Conservation (phyloP, 2,797 vertebrate genomes). For the Holocentrus rufus region DNA sequence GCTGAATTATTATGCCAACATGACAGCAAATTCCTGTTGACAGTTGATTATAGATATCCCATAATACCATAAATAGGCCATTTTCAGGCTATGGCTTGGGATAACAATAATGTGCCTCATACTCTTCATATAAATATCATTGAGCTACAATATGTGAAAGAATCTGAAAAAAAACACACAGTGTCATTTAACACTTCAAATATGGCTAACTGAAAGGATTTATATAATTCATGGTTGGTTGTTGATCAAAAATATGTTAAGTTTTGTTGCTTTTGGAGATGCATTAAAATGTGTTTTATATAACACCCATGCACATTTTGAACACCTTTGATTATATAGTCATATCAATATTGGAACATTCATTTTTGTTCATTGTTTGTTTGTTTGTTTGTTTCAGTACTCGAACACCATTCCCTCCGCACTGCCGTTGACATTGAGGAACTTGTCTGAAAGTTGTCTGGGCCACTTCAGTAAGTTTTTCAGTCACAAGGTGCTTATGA, state of each 20-base stretch:
- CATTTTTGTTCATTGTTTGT: too few species aligned
- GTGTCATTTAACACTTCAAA: not conserved
- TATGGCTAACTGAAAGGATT: conserved; percentile 1
- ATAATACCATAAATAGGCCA: not conserved
- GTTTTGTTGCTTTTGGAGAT: conserved; percentile 4
- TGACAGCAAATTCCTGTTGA: too few species aligned
- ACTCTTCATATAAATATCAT: not conserved
- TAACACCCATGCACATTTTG: too few species aligned
- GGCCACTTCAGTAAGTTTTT: conserved; percentile 26
- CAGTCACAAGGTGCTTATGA: conserved; percentile 31
- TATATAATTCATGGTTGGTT: not conserved
- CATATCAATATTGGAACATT: too few species aligned
- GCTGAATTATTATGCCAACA: too few species aligned
- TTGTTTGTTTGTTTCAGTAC: too few species aligned
- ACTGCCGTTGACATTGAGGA: not conserved
- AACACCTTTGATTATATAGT: too few species aligned
- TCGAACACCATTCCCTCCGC: too few species aligned
- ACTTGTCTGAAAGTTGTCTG: conserved; percentile 13
- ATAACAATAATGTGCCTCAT: conserved; percentile 3
- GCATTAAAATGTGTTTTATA: conserved; percentile 8
- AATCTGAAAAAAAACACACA: not conserved
- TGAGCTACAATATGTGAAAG: conserved; percentile 2
- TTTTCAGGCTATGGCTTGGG: conserved; percentile 20
- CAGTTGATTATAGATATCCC: not conserved
- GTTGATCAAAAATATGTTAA: conserved; percentile 4